Conservation (phyloP, 1,140 invertebrate genomes). For the Holotrichia oblita region DNA sequence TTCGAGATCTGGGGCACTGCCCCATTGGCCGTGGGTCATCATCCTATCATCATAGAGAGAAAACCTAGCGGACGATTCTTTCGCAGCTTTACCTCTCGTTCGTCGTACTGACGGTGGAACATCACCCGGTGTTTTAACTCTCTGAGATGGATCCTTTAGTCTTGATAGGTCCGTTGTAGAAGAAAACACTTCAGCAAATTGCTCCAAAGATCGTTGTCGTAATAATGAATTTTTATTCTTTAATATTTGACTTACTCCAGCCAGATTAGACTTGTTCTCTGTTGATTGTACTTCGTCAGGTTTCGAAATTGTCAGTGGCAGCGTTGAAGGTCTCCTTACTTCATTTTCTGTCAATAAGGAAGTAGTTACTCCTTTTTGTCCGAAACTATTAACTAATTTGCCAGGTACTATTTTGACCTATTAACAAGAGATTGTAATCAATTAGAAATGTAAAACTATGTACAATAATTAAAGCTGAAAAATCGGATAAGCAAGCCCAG, state of each 20-base stretch:
- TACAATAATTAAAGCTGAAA: too few species aligned
- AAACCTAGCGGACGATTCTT: constrained; percentile 67
- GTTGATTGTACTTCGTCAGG: constrained; percentile 45
- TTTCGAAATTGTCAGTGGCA: constrained; percentile 54
- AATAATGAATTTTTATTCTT: constrained; percentile 57
- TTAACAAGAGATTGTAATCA: neutral
- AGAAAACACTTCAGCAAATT: constrained; percentile 75
- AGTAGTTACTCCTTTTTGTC: constrained; percentile 56
- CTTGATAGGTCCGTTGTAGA: constrained; percentile 67
- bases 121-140: constrained; percentile 85
- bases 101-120: constrained; percentile 78
- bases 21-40: constrained; percentile 61
- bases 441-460: too few species aligned
- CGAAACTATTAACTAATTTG: constrained; percentile 54
- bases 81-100: constrained; percentile 67
- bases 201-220: constrained; percentile 72
- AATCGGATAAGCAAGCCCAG: too few species aligned
- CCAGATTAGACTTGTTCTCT: constrained; percentile 31
- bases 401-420: constrained; percentile 58
- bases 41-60: constrained; percentile 89
- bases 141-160: constrained; percentile 75
- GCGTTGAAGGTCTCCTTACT: constrained; percentile 56
- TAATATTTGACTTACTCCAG: constrained; percentile 55
- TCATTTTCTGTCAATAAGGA: constrained; percentile 54
- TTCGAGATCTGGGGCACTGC: constrained; percentile 61